Percentiles rank a stretch among this genome's conserved stretches.
Conservation (phyloP, 2,113 vertebrate species). For the Datnioides undecimradiatus region DNA sequence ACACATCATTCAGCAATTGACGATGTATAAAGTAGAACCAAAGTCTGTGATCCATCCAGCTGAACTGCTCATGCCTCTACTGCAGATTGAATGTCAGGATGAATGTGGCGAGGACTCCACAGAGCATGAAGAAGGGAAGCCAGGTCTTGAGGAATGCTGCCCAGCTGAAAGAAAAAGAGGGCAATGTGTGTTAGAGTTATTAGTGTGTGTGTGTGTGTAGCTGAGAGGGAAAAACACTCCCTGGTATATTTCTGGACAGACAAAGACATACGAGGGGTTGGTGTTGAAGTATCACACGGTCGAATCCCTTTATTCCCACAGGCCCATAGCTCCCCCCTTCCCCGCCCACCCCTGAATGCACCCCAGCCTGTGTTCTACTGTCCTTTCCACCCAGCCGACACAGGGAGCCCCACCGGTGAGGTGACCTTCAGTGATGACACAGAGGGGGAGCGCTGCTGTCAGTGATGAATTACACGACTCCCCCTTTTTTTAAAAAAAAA, state of each 20-base stretch:
- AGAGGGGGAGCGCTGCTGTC: constrained; percentile 56
- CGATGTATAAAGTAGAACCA: constrained; percentile 6
- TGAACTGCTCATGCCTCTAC: constrained; percentile 69
- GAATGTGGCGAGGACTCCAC: constrained; percentile 88
- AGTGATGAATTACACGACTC: constrained; percentile 76
- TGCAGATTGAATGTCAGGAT: constrained; percentile 89
- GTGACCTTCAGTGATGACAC: constrained; percentile 71
- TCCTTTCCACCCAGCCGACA: constrained; percentile 38
- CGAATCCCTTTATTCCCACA: constrained; percentile 19
- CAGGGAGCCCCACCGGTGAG: constrained; percentile 61
- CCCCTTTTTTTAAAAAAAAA: constrained; percentile 62
- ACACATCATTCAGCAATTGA: constrained; percentile 10
- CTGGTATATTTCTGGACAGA: constrained; percentile 11
- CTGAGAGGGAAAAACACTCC: not conserved
- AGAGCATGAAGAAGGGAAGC: constrained; percentile 93
- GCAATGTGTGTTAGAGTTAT: constrained; percentile 17
- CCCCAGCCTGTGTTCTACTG: constrained; percentile 39
- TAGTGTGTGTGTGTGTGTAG: not conserved
- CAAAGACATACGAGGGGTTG: constrained; percentile 55
- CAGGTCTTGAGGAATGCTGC: constrained; percentile 96
- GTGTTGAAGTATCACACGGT: constrained; percentile 24
- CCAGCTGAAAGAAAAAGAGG: constrained; percentile 81
- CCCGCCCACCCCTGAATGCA: constrained; percentile 3
- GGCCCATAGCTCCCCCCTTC: not conserved
- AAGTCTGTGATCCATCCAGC: constrained; percentile 26